Conservation (phyloP, 2,888 invertebrate species). For the Sepioteuthis lessoniana region DNA sequence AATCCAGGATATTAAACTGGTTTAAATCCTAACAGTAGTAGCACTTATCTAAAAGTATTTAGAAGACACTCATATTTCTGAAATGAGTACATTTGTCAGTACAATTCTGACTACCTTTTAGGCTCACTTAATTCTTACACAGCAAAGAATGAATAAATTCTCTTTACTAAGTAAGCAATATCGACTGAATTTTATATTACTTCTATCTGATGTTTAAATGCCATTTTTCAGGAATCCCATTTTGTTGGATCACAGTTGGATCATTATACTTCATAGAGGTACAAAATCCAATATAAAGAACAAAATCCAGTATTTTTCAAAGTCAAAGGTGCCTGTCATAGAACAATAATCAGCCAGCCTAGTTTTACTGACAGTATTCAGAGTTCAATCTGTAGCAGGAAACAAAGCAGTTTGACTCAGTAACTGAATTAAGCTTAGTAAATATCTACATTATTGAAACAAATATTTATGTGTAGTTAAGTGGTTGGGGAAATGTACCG, state of each 20-base stretch:
- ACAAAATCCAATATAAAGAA: not conserved
- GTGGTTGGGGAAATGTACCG: not conserved
- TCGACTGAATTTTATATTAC: not conserved
- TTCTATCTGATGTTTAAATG: not conserved
- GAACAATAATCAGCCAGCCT: no score
- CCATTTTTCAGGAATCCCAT: not conserved
- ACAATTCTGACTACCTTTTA: no score
- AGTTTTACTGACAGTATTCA: not conserved
- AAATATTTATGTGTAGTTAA: not conserved
- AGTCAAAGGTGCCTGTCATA: not conserved
- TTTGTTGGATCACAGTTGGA: not conserved
- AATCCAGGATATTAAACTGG: not conserved
- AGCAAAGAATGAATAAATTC: not conserved
- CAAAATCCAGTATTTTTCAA: not conserved
- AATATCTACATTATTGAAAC: not conserved
- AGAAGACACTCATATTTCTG: no score
- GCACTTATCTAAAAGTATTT: no score
- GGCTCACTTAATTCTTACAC: no score
- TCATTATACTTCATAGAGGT: not conserved
- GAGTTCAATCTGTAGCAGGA: not conserved
- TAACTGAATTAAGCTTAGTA: not conserved
- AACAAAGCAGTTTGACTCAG: not conserved
- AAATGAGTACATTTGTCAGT: no score
- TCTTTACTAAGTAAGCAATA: not conserved
- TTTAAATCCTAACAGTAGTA: not conserved